Percentiles rank a stretch among this genome's conserved stretches.
Conservation (phyloP, 2,797 vertebrate species). For the Lepilemur ruficaudatus region DNA sequence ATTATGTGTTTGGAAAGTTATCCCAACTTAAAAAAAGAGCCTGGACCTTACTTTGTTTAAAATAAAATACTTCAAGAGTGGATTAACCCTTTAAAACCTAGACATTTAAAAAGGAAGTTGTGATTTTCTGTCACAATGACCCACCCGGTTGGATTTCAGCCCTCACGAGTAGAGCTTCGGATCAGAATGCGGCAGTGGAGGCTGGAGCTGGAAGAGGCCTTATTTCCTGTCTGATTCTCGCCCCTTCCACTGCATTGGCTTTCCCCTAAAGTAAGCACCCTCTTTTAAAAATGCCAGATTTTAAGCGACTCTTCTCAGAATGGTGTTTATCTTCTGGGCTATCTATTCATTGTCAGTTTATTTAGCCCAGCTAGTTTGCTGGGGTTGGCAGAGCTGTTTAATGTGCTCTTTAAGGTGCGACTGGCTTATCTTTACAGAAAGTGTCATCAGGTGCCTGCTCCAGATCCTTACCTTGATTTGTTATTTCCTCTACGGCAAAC, state of each 20-base stretch:
- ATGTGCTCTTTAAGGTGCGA: slow-evolving; percentile 24
- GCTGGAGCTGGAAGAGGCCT: background rate
- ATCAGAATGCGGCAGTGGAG: background rate
- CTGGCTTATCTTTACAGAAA: slow-evolving; percentile 25
- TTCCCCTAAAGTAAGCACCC: background rate
- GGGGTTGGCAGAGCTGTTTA: slow-evolving; percentile 20
- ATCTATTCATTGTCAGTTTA: slow-evolving; percentile 37
- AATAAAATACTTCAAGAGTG: background rate
- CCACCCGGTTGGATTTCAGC: background rate
- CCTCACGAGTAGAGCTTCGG: rapidly evolving
- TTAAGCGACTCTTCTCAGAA: background rate
- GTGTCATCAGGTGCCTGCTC: background rate
- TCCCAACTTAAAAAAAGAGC: background rate
- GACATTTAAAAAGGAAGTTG: background rate
- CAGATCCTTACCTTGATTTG: slow-evolving; percentile 23
- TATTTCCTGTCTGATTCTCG: background rate
- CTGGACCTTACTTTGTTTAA: background rate
- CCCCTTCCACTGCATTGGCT: background rate
- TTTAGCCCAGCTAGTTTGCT: background rate
- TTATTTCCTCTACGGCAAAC: background rate
- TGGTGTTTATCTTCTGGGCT: background rate
- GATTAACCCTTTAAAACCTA: background rate
- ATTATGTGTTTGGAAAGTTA: background rate
- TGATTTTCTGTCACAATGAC: background rate
- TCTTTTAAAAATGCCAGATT: background rate